Evolutionary conservation across 2,113 vertebrate species (phyloP).

Genomic region (Desmodus rotundus): DNA sequence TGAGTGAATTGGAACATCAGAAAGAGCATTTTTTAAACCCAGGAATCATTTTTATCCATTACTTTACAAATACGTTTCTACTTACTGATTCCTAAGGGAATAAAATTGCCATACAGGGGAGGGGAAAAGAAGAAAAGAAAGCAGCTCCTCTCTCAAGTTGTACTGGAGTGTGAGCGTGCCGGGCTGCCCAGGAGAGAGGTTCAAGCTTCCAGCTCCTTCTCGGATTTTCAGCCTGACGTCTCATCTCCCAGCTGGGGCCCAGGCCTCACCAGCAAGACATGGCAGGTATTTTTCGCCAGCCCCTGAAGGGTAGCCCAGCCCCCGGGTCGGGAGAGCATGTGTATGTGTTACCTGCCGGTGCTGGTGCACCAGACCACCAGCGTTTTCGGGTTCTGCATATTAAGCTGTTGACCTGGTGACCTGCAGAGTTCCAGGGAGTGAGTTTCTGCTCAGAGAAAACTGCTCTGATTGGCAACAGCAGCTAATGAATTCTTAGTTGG

Average conservation of each 20-base stretch:
- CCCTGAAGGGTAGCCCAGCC: not conserved
- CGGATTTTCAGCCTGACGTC: not conserved
- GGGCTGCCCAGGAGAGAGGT: not conserved
- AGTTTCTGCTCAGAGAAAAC: slow-evolving; percentile 33
- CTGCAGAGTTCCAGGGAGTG: slow-evolving; percentile 29
- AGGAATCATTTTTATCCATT: slow-evolving; percentile 62
- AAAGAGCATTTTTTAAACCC: slow-evolving; percentile 59
- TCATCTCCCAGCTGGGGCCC: not conserved
- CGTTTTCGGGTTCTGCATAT: not conserved
- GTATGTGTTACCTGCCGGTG: not conserved
- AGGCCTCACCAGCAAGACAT: not conserved
- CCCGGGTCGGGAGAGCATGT: not conserved
- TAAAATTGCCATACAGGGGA: slow-evolving; percentile 31
- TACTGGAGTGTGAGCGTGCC: not conserved
- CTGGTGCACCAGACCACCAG: not conserved
- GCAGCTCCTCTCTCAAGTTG: not conserved
- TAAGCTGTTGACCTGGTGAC: slow-evolving; percentile 49
- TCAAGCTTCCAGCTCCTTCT: not conserved
- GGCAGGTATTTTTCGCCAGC: not conserved
- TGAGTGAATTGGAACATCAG: slow-evolving; percentile 58
- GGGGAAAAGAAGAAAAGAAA: not conserved
- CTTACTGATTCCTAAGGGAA: slow-evolving; percentile 45
- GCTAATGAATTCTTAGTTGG: slow-evolving; percentile 65
- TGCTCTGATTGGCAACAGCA: slow-evolving; percentile 54
- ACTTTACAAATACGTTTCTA: slow-evolving; percentile 61